A percentile compares a stretch with the other conserved stretches of the same genome.
Evolutionary conservation across 2,113 vertebrate genomes (phyloP).

Genomic region (Scytalopus superciliaris): DNA sequence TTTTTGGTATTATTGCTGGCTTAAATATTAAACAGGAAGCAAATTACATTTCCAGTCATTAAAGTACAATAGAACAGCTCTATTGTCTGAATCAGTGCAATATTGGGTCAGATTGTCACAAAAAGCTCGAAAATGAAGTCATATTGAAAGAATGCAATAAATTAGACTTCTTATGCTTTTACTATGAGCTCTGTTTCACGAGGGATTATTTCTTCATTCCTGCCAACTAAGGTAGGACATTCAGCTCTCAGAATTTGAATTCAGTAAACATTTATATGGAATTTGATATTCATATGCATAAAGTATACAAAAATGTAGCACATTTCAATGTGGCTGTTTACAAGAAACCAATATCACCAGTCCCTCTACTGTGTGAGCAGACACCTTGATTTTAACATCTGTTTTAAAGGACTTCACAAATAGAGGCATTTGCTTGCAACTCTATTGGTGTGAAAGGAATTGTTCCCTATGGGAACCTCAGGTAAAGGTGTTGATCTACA

Average conservation of each 20-base stretch:
- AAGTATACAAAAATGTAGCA: not conserved
- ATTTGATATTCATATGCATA: not conserved
- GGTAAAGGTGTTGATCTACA: not conserved
- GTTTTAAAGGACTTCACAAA: not conserved
- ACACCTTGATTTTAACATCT: not conserved
- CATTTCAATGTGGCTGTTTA: not conserved
- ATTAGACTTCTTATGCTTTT: constrained; percentile 39
- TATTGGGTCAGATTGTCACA: constrained; percentile 60
- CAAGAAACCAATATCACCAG: not conserved
- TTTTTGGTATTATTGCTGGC: constrained; percentile 56
- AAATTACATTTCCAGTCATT: constrained; percentile 66
- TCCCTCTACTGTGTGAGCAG: not conserved
- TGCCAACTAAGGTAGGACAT: constrained; percentile 21
- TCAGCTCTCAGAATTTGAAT: not conserved
- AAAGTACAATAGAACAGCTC: constrained; percentile 64
- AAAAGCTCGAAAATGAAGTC: constrained; percentile 62
- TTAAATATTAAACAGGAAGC: constrained; percentile 71
- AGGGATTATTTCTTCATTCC: constrained; percentile 25
- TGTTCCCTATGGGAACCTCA: not conserved
- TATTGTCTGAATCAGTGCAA: constrained; percentile 64
- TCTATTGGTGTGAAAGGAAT: not conserved
- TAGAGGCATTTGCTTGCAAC: not conserved
- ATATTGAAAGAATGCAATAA: constrained; percentile 63
- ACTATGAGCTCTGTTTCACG: not conserved
- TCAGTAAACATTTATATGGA: not conserved